Base-by-base conservation (phyloP, 2,888 invertebrate species). In the Sphaeridia pumilis region DNA sequence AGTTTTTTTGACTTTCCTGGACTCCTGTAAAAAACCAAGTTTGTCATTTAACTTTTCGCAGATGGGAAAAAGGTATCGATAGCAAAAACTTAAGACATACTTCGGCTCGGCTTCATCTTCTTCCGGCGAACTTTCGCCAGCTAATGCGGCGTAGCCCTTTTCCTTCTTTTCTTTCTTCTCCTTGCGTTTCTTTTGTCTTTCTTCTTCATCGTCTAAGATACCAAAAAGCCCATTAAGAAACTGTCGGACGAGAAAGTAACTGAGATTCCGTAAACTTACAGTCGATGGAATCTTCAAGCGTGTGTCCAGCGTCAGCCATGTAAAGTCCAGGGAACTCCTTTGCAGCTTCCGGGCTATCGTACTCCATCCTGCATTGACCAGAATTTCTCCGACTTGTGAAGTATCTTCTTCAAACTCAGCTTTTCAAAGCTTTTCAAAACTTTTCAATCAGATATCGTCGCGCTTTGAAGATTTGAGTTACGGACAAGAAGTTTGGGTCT, bases 241-340 rank as follows among this genome's bases (percentile, higher is more conserved):
- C n/a, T 20, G 1, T 14, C 21, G 17, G 28, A 25, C 28, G 22
- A 46, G 26, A 26, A 27, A 10, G n/a, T n/a, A n/a, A n/a, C 17
- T 27, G 20, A 46, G 14, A 31, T 14, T 31, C 7, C 14, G 20
- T 42, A 4, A 12, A 38, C 54, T 45, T 46, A 54, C 54, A 54
- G 22, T 49, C 54, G 3, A 31, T 46, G 4, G 54, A 45, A 25
- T 54, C 54, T 28, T 31, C 28, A n/a, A 54, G 22, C 4, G 45
- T 22, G 45, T 50, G 56, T 21, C 58, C 60, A 5, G 54, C 34
- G 4, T 61, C 59, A 2, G 55, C 59, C 49, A 54, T 41, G 46
- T 64, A 63, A 10, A 64, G 53, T 4, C 64, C 64, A 4, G 64
- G 64, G 44, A 64, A 64, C 24, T 63, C 64, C 42, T 64, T 63